Base-by-base conservation (phyloP, 1,140 invertebrate species). In the Coenobita brevimanus region DNA sequence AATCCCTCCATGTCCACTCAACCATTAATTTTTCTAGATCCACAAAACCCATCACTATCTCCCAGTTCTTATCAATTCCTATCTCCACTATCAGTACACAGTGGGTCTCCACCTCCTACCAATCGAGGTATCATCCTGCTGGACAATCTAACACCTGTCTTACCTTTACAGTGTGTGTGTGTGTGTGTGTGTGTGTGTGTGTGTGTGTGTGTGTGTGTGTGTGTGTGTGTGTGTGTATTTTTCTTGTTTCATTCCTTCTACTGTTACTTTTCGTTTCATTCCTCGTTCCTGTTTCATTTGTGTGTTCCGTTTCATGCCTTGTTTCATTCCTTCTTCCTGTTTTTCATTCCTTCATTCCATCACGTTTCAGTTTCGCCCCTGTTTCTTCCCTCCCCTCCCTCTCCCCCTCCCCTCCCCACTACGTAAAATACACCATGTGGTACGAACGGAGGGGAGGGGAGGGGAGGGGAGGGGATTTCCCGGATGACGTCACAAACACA, bases 401-500 rank as follows among this genome's bases (percentile, higher is more conserved):
- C 60, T 13, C 60, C 10, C 60, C 30, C 60, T 24, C 60, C 30
- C 60, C n/a, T 30, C 0, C 38, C 21, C 75, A 78, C 41, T 43
- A 78, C 38, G 54, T 46, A 50, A 41, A 41, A 80, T 80, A 50
- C 57, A 46, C 43, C 78, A 41, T 24, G 75, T 27, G 24, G 38
- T n/a, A 24, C 13, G 36, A 41, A 1, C 24, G 75, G 21, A 3
- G 38, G 41, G 15, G 4, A 1, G 64, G 57, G 30, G 41, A 46
- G 43, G 38, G 81, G 36, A 24, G n/a, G 38, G n/a, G 4, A 33
- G 60, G 36, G 79, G 21, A 82, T 82, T 82, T 82, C 79, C 60
- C 79, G 79, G 57, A 36, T 82, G 79, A 82, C 79, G 79, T 82
- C 79, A 82, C 79, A 82, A 36, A 43, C 79, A 82, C 79, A 82